These are phyloP conservation scores for Ashinkailepas kermadecensis DNA, from an alignment of 2,888 invertebrate genomes.

Conservation along the genomic window DNA sequence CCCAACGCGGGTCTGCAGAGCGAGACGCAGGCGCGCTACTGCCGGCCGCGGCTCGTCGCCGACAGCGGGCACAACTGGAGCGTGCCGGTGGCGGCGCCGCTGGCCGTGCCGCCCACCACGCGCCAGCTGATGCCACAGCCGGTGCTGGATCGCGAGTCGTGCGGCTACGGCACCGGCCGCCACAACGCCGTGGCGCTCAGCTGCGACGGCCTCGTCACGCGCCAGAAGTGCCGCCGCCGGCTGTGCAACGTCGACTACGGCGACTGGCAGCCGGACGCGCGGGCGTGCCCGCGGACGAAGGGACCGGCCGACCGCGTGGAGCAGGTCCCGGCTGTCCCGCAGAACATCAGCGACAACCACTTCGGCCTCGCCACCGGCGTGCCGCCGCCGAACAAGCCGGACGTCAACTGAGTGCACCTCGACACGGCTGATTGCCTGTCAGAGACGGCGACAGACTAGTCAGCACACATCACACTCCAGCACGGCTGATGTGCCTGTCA, in stretches of 20 bases:
- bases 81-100: neutral
- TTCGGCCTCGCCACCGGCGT: neutral
- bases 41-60: neutral
- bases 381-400: neutral
- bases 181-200: neutral
- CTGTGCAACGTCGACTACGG: neutral
- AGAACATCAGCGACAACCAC: neutral
- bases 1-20: neutral
- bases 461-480: too few species aligned
- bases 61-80: neutral
- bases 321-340: neutral
- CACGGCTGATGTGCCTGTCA: too few species aligned
- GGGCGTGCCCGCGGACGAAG: neutral
- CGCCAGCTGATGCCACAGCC: neutral
- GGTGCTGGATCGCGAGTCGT: neutral
- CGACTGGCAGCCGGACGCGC: neutral
- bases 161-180: neutral
- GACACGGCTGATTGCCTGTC: too few species aligned
- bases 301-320: neutral
- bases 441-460: too few species aligned
- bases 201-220: neutral
- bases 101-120: neutral
- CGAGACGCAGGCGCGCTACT: neutral
- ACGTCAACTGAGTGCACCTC: slow-evolving; percentile 1
- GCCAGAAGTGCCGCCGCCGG: neutral